These are phyloP conservation scores for Lithophane semibrunnea DNA, from an alignment of 2,888 invertebrate species.

Conservation along the genomic window DNA sequence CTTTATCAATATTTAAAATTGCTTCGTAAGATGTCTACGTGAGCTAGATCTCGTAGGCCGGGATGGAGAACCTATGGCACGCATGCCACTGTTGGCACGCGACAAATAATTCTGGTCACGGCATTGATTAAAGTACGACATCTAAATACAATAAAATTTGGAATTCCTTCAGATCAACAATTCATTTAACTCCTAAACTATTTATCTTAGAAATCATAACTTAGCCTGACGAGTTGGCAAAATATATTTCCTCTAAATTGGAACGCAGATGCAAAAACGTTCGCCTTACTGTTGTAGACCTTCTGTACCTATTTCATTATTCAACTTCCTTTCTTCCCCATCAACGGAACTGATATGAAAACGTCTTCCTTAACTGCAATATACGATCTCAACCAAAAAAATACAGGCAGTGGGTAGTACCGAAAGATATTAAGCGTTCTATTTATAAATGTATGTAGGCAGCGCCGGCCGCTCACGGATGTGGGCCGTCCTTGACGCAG, in stretches of 20 bases:
- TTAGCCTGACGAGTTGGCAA: background rate
- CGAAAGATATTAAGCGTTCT: slow-evolving; percentile 58
- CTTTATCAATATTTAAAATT: slow-evolving; percentile 12
- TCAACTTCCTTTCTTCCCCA: slow-evolving; percentile 23
- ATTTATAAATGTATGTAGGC: slow-evolving; percentile 66
- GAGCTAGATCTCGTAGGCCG: background rate
- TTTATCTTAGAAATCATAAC: background rate
- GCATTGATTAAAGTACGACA: slow-evolving; percentile 9
- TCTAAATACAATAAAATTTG: background rate
- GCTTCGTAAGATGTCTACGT: slow-evolving; percentile 15
- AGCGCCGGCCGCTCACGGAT: slow-evolving; percentile 67
- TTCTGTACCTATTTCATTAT: slow-evolving; percentile 3
- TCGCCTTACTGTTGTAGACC: background rate
- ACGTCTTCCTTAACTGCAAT: slow-evolving; percentile 45
- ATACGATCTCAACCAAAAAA: slow-evolving; percentile 47
- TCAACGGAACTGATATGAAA: slow-evolving; percentile 22
- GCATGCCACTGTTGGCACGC: background rate
- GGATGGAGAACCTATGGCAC: background rate
- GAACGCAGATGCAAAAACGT: background rate
- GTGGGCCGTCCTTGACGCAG: slow-evolving; percentile 69
- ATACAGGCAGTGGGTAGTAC: slow-evolving; percentile 50
- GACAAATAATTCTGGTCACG: slow-evolving; percentile 13
- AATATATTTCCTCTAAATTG: background rate
- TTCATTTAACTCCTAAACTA: background rate
- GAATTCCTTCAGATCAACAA: background rate